phyloP scores from a whole-genome alignment of 2,797 vertebrate species.

The Tarsius wallacei region DNA sequence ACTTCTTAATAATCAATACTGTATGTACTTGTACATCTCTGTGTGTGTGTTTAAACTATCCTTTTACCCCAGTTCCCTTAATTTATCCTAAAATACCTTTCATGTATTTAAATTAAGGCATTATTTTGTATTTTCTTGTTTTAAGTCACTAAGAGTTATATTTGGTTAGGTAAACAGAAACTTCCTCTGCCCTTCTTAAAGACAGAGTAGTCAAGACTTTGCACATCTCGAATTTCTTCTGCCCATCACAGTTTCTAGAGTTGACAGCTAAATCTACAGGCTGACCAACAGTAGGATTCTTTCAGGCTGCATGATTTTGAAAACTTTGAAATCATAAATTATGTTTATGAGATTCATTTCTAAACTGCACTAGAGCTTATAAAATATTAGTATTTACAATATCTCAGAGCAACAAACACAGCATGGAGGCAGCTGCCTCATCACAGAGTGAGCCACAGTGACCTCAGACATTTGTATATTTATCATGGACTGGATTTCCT shows the following conservation, averaged over 20 bases:
- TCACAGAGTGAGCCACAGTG: slow-evolving; percentile 73
- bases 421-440: slow-evolving; percentile 76
- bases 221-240: background rate
- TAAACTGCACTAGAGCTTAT: slow-evolving; percentile 75
- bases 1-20: background rate
- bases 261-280: background rate
- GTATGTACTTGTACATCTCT: background rate
- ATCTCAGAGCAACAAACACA: slow-evolving; percentile 78
- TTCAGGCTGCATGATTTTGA: slow-evolving; percentile 27
- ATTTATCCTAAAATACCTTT: background rate
- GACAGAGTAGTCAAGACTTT: background rate
- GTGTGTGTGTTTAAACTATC: background rate
- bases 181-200: background rate
- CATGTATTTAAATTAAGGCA: background rate
- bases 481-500: slow-evolving; percentile 80
- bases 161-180: background rate
- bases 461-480: slow-evolving; percentile 84
- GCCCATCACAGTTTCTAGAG: background rate
- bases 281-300: background rate
- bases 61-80: background rate
- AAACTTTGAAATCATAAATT: slow-evolving; percentile 56
- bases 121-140: background rate
- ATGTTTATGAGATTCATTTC: slow-evolving; percentile 73
- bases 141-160: background rate
- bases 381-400: slow-evolving; percentile 85